Evolutionary conservation across 2,888 invertebrate species (phyloP).

Genomic region (Andrena camellia): DNA sequence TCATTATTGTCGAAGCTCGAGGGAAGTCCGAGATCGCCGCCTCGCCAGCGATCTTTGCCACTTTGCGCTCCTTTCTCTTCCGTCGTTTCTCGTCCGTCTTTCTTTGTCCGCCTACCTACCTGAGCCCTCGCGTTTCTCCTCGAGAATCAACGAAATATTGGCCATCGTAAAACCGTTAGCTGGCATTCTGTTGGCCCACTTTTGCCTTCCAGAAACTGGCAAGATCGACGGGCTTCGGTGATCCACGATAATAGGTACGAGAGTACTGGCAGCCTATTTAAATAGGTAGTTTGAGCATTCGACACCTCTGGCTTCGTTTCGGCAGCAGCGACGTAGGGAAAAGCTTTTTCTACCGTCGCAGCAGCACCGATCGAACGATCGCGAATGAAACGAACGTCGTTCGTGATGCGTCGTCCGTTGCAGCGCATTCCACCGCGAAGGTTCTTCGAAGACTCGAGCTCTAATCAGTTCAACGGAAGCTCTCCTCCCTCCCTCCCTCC

Average conservation of each 20-base stretch:
- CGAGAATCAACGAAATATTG: slow-evolving; percentile 68
- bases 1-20: slow-evolving; percentile 72
- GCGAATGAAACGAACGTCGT: slow-evolving; percentile 52
- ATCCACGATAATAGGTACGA: too few relatives aligned
- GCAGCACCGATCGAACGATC: slow-evolving; percentile 44
- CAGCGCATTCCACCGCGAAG: slow-evolving; percentile 71
- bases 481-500: slow-evolving; percentile 51
- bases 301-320: too few relatives aligned
- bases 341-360: slow-evolving; percentile 1
- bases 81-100: slow-evolving; percentile 12
- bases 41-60: slow-evolving; percentile 40
- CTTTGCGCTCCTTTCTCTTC: slow-evolving; percentile 23
- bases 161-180: slow-evolving; percentile 66
- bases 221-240: background rate
- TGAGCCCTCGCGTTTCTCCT: slow-evolving; percentile 47
- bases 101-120: slow-evolving; percentile 42
- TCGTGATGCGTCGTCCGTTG: slow-evolving; percentile 66
- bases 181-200: slow-evolving; percentile 53
- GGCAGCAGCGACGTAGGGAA: background rate
- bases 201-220: slow-evolving; percentile 22
- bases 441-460: slow-evolving; percentile 76
- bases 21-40: slow-evolving; percentile 62
- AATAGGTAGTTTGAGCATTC: too few relatives aligned
- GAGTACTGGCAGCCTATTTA: too few relatives aligned
- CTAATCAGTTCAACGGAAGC: slow-evolving; percentile 79